phyloP scores from a whole-genome alignment of 2,113 vertebrate species.

The Caranx melampygus region DNA sequence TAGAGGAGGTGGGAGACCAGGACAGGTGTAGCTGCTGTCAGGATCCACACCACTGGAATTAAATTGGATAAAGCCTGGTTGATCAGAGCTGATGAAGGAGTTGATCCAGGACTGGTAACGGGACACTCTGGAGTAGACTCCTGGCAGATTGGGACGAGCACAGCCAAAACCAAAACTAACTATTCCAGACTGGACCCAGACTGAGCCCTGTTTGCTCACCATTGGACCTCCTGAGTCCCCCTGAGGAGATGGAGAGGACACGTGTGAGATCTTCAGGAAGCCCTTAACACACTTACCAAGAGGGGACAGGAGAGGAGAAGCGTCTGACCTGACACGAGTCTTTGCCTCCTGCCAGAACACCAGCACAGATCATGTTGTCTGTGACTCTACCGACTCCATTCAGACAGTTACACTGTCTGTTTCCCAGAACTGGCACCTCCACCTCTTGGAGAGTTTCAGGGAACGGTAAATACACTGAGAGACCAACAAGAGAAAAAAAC shows the following conservation, averaged over 20 bases:
- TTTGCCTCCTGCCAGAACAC: too few species aligned
- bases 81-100: conserved; percentile 42
- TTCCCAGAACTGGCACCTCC: too few species aligned
- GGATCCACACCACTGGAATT: conserved; percentile 52
- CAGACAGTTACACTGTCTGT: too few species aligned
- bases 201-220: conserved; percentile 79
- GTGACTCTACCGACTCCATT: too few species aligned
- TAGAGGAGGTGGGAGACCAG: conserved; percentile 19
- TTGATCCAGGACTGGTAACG: conserved; percentile 87
- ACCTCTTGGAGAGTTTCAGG: too few species aligned
- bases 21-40: conserved; percentile 61
- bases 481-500: too few species aligned
- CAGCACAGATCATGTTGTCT: too few species aligned
- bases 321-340: too few species aligned
- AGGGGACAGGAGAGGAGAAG: too few species aligned
- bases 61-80: conserved; percentile 71
- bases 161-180: conserved; percentile 90
- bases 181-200: conserved; percentile 88
- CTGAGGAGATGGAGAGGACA: conserved; percentile 57
- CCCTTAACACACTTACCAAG: background rate
- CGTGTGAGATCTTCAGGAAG: background rate
- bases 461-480: too few species aligned
- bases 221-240: conserved; percentile 91
- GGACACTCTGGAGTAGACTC: conserved; percentile 88
- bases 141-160: conserved; percentile 86